Percentiles rank a stretch among this genome's conserved stretches.
Evolutionary conservation across 2,113 vertebrate species (phyloP).

Genomic region (Platysteira castanea): DNA sequence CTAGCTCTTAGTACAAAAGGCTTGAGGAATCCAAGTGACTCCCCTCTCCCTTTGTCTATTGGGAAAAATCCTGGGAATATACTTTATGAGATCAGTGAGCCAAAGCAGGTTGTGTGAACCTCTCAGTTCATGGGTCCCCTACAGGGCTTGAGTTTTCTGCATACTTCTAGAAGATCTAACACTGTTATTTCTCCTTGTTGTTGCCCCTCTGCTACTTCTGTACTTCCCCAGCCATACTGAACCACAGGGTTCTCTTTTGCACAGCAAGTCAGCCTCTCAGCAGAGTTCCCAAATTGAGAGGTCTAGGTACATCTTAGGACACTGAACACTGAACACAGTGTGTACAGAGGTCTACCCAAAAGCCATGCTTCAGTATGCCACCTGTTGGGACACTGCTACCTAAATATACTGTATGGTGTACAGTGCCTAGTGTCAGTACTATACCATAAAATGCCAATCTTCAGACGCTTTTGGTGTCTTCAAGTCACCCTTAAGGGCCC

Average conservation of each 20-base stretch:
- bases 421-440: no score
- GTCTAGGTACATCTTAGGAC: background rate
- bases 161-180: background rate
- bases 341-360: background rate
- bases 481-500: background rate
- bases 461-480: background rate
- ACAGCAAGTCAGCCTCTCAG: background rate
- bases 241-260: background rate
- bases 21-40: background rate
- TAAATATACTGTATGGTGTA: background rate
- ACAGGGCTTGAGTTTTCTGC: background rate
- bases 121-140: background rate
- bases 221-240: background rate
- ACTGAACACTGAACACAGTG: accelerated
- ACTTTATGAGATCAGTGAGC: background rate
- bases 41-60: background rate
- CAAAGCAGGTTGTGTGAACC: background rate
- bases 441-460: background rate
- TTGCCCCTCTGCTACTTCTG: background rate
- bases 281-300: background rate
- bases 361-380: background rate
- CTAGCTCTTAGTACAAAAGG: background rate
- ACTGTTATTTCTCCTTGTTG: background rate
- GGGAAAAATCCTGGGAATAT: background rate
- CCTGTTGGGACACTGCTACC: background rate